phyloP scores from a whole-genome alignment of 2,113 vertebrate genomes.

The Gobio gobio region DNA sequence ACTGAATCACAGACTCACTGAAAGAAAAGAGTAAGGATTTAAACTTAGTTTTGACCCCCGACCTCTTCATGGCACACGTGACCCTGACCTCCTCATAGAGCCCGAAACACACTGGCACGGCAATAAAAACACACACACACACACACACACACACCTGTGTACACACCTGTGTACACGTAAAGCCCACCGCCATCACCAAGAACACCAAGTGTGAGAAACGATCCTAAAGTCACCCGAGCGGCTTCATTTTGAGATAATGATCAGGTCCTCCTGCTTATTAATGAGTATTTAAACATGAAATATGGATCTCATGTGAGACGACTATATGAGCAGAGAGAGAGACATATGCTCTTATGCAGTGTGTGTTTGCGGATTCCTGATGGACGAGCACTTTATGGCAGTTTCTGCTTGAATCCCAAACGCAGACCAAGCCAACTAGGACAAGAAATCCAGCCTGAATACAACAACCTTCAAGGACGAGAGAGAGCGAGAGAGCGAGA shows the following conservation, averaged over 20 bases:
- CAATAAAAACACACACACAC: not conserved
- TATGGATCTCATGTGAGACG: too few species aligned
- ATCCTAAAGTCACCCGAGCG: too few species aligned
- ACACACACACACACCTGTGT: not conserved
- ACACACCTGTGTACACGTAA: too few species aligned
- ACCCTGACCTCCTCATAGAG: not conserved
- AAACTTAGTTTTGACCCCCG: constrained; percentile 7
- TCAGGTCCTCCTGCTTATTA: too few species aligned
- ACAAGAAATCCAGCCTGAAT: constrained; percentile 72
- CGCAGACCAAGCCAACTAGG: constrained; percentile 39
- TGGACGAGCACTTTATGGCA: not conserved
- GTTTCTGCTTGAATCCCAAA: not conserved
- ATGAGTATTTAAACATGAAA: too few species aligned
- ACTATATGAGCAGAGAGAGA: too few species aligned
- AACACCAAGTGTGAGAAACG: too few species aligned
- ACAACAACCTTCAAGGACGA: constrained; percentile 73
- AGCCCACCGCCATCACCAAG: too few species aligned
- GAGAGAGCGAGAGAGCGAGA: constrained; percentile 47
- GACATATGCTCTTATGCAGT: too few species aligned
- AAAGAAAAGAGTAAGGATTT: not conserved
- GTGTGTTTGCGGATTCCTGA: too few species aligned
- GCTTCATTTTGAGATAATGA: too few species aligned
- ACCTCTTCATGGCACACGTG: constrained; percentile 1
- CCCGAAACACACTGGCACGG: too few species aligned
- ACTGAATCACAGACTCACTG: not conserved